Evolutionary conservation across 1,140 invertebrate species (phyloP), one percentile per base, ranked within the genome.

Genomic region (Drosophila oshimai): DNA sequence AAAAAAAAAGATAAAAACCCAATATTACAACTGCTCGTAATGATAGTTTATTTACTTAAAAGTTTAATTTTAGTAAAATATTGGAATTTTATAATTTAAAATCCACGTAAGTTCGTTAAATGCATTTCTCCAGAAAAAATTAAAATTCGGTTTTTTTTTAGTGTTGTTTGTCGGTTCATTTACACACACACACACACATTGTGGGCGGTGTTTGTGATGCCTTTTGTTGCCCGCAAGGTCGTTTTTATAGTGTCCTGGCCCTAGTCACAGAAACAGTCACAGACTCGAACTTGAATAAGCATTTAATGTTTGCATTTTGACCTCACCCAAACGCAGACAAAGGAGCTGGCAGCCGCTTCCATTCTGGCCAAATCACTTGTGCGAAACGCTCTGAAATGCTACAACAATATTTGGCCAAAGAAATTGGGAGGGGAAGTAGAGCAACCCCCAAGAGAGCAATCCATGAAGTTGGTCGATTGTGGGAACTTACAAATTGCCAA

Each of bases 191-290:
- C 24, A 53, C 31, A 29, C 28, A 53, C 6, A 39, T 6, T 17
- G 15, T 39, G 44, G 57, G 73, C 55, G 57, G 64, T 46, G 67
- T 64, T 55, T 74, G 69, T 42, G 17, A 39, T 64, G 74, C 34
- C 78, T 83, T 79, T 83, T 84, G 80, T 83, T 86, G 81, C 55
- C 44, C 75, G 75, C 80, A 84, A 84, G 80, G 80, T 84, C 80
- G 80, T 80, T 80, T 84, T 80, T 80, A 69, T 84, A 84, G 80
- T 86, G 67, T 70, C 68, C 69, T 68, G 73, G 51, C 45, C 61
- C 34, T 31, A 57, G 29, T 45, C 47, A 41, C 45, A 54, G 73
- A 58, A 53, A 74, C 68, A 72, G 29, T 50, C 45, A 54, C 26
- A 31, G 37, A 46, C 57, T 71, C 57, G 50, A 70, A 29, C 44